A percentile compares a stretch with the other conserved stretches of the same genome.
Conservation (phyloP, 1,140 invertebrate genomes). For the Pseudomyrmex pallidus region DNA sequence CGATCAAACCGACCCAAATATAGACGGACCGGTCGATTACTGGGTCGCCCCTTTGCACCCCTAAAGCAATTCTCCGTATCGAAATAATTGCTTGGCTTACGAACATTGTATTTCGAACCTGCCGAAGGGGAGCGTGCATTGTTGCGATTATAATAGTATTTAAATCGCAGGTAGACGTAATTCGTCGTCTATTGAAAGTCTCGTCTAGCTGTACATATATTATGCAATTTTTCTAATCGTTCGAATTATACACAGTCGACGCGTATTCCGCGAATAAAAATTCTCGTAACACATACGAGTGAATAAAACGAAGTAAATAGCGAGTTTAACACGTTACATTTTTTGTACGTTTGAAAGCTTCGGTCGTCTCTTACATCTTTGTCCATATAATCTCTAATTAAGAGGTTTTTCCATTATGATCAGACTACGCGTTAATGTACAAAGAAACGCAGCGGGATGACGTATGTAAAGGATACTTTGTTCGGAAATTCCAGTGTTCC, state of each 20-base stretch:
- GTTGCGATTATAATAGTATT: constrained; percentile 25
- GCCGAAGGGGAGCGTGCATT: constrained; percentile 34
- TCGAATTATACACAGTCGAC: neutral
- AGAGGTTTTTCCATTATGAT: constrained; percentile 48
- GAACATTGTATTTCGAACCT: constrained; percentile 44
- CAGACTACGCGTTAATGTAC: constrained; percentile 29
- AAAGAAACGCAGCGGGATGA: constrained; percentile 31
- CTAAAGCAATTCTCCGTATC: constrained; percentile 53
- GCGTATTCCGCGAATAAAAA: neutral
- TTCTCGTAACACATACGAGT: neutral
- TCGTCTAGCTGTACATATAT: neutral
- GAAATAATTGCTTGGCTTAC: constrained; percentile 58
- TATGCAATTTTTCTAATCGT: neutral
- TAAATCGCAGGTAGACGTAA: constrained; percentile 46
- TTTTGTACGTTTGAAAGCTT: constrained; percentile 11
- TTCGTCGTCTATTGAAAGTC: constrained; percentile 26
- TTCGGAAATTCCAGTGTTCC: constrained; percentile 43
- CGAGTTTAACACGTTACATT: neutral
- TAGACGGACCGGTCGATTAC: neutral
- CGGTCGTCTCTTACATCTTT: neutral
- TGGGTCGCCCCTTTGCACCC: constrained; percentile 30
- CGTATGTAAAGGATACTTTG: constrained; percentile 52
- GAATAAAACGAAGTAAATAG: neutral
- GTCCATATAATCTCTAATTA: constrained; percentile 27
- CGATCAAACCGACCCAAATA: constrained; percentile 43